Evolutionary conservation across 2,888 invertebrate species (phyloP), one percentile per base, ranked within the genome.

Genomic region (Cheilosia variabilis): DNA sequence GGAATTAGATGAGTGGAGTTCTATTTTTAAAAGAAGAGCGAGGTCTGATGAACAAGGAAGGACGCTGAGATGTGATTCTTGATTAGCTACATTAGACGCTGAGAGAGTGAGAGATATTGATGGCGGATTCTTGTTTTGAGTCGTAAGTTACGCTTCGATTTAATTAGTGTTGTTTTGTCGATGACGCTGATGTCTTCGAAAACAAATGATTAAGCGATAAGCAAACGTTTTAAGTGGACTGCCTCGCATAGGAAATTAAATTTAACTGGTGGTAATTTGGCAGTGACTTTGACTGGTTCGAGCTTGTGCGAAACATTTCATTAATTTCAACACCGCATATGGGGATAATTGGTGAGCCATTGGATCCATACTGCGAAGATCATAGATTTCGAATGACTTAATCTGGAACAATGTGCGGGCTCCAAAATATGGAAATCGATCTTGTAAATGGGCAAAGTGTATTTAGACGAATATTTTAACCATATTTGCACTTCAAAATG

Each of bases 1-100:
- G n/a, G 34, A 60, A 10, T 6, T n/a, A n/a, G 47, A 55, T 41
- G 63, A 57, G 55, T 50, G n/a, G 15, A 43, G 34, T 65, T 76
- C 63, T 81, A 81, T 81, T 76, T 81, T 58, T 69, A 58, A n/a
- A 41, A 10, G n/a, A 72, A 43, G n/a, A 10, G n/a, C 22, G 15
- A 60, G 24, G n/a, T n/a, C 15, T 15, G 45, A 34, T 34, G 24
- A 4, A 15, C 1, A 22, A n/a, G 52, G 43, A 53, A 72, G 34
- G 77, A 77, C 43, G 60, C 34, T 50, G 13, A 50, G 63, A 65
- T 24, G 10, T 15, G 2, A 52, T 15, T 24, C 13, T 10, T 24
- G 52, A 24, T 27, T 15, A 52, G 50, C 1, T 22, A 17, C 17
- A 17, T 5, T 37, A 4, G 41, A 66, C 37, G 52, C 7, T 52